A percentile compares a stretch with the other conserved stretches of the same genome.
phyloP scores from a whole-genome alignment of 2,797 vertebrate species.

The Centroberyx gerrardi region DNA sequence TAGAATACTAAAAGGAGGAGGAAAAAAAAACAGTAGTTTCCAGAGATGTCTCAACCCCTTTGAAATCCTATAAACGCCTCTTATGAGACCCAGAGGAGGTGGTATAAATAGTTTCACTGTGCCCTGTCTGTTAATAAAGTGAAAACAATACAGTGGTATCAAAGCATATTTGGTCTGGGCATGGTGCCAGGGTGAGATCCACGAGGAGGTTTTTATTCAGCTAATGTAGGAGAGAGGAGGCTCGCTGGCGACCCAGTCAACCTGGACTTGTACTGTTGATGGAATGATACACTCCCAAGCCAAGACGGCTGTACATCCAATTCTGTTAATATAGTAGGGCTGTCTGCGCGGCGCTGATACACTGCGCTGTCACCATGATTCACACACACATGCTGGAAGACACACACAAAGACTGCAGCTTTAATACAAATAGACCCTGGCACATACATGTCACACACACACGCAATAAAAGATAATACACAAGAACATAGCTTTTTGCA shows the following conservation, averaged over 20 bases:
- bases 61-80: slow-evolving; percentile 12
- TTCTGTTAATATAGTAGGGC: background rate
- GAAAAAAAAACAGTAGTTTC: no score
- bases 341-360: background rate
- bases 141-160: slow-evolving; percentile 54
- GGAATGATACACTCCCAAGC: slow-evolving; percentile 36
- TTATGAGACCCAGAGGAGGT: slow-evolving; percentile 29
- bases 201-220: slow-evolving; percentile 57
- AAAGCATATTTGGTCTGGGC: slow-evolving; percentile 68
- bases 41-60: background rate
- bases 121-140: slow-evolving; percentile 35
- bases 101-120: slow-evolving; percentile 55
- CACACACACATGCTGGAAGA: background rate
- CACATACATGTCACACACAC: background rate
- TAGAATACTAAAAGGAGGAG: background rate
- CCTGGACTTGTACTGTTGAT: slow-evolving; percentile 31
- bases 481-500: background rate
- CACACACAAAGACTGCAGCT: background rate
- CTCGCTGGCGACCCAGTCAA: slow-evolving; percentile 40
- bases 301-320: slow-evolving; percentile 32
- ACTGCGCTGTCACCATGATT: background rate
- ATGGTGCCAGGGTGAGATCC: slow-evolving; percentile 61
- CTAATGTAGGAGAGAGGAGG: slow-evolving; percentile 43
- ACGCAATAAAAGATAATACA: background rate
- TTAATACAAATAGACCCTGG: background rate